Percentiles rank a stretch among this genome's conserved stretches.
phyloP scores from a whole-genome alignment of 2,888 invertebrate genomes.

The Neria commutata region DNA sequence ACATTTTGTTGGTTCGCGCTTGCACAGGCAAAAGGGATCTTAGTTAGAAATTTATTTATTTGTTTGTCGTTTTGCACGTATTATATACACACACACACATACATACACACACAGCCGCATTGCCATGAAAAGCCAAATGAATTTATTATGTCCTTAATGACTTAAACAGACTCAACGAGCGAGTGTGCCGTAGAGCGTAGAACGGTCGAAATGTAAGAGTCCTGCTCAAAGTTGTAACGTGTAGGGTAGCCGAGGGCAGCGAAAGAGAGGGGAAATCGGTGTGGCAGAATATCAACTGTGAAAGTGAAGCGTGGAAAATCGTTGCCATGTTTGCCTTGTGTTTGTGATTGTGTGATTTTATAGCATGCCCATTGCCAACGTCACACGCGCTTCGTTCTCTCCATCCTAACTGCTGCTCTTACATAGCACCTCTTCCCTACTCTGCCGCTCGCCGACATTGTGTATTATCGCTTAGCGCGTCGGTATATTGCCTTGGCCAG shows the following conservation, averaged over 20 bases:
- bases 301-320: background rate
- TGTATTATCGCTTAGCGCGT: slow-evolving; percentile 6
- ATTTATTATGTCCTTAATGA: slow-evolving; percentile 57
- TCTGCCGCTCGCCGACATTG: background rate
- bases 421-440: background rate
- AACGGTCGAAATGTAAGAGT: background rate
- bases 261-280: background rate
- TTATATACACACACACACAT: too few relatives aligned
- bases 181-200: too few relatives aligned
- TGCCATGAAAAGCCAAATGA: slow-evolving; percentile 51
- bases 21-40: background rate
- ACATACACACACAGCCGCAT: too few relatives aligned
- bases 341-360: slow-evolving; percentile 5
- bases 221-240: background rate
- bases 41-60: slow-evolving; percentile 20
- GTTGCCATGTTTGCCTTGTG: background rate
- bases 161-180: slow-evolving; percentile 39
- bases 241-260: background rate
- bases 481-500: background rate
- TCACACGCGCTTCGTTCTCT: background rate
- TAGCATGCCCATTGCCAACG: too few relatives aligned
- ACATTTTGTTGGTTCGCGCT: background rate
- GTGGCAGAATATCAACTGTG: too few relatives aligned
- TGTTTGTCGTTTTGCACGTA: slow-evolving; percentile 30
- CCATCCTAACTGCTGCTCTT: background rate